These are phyloP conservation scores for Crypturellus undulatus DNA, from an alignment of 2,113 vertebrate genomes.

Conservation along the genomic window DNA sequence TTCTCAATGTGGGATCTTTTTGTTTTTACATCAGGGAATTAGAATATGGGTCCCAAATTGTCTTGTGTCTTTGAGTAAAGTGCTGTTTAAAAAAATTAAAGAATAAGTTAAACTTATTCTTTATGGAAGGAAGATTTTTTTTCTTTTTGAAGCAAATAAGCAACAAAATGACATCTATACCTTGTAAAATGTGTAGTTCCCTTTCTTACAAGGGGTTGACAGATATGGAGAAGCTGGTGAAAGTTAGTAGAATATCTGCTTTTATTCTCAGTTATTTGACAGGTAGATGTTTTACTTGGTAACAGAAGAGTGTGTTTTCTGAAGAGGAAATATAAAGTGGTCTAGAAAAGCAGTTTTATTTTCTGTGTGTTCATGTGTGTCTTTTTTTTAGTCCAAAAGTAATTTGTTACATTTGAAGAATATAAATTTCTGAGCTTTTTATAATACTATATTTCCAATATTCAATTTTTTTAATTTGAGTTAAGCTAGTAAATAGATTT, in stretches of 20 bases:
- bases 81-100: background rate
- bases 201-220: slow-evolving; percentile 35
- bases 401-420: background rate
- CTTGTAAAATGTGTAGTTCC: background rate
- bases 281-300: slow-evolving; percentile 24
- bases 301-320: background rate
- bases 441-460: background rate
- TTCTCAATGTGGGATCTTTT: background rate
- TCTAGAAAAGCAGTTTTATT: background rate
- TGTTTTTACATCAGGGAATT: background rate
- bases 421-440: background rate
- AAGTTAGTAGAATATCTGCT: slow-evolving; percentile 9
- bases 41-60: background rate
- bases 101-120: background rate
- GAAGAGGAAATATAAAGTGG: background rate
- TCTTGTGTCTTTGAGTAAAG: background rate
- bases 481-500: background rate
- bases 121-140: background rate
- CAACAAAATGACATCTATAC: background rate
- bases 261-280: slow-evolving; percentile 32
- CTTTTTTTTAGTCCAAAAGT: background rate
- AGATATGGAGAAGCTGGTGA: slow-evolving; percentile 11
- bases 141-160: slow-evolving; percentile 17
- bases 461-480: background rate
- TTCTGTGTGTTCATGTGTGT: no score